phyloP scores from a whole-genome alignment of 2,888 invertebrate species.

The Abscondita cerata region DNA sequence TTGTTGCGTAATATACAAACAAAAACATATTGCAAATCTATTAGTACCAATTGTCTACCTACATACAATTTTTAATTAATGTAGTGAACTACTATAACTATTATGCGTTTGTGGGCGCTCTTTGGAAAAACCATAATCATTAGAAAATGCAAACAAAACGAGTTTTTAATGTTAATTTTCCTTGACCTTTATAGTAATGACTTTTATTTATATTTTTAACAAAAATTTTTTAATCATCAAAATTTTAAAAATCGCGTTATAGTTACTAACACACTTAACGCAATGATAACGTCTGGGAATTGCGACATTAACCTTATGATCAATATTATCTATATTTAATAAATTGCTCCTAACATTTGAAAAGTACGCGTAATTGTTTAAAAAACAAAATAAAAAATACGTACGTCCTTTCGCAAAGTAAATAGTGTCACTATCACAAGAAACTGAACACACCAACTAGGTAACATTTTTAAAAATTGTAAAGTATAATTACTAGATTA shows the following conservation, averaged over 20 bases:
- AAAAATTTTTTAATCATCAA: no score
- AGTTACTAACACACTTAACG: no score
- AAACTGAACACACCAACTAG: constrained; percentile 4
- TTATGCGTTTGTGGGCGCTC: no score
- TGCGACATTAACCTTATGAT: neutral
- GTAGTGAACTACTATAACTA: no score
- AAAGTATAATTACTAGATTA: neutral
- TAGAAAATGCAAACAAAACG: constrained; percentile 13
- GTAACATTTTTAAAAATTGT: constrained; percentile 9
- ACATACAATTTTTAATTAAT: no score
- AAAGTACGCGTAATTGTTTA: no score
- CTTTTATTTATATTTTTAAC: no score
- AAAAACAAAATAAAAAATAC: constrained; percentile 6
- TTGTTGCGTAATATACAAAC: no score
- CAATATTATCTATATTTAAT: constrained; percentile 1
- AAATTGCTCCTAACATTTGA: neutral
- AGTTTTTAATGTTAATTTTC: constrained; percentile 10
- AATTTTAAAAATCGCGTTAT: no score
- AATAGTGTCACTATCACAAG: neutral
- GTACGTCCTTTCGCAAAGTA: constrained; percentile 19
- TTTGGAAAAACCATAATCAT: constrained; percentile 7
- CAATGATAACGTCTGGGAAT: neutral
- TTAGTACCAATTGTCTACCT: no score
- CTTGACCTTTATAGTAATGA: constrained; percentile 7
- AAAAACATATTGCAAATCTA: no score